Evolutionary conservation across 1,140 invertebrate species (phyloP).

Genomic region (Globodera rostochiensis): DNA sequence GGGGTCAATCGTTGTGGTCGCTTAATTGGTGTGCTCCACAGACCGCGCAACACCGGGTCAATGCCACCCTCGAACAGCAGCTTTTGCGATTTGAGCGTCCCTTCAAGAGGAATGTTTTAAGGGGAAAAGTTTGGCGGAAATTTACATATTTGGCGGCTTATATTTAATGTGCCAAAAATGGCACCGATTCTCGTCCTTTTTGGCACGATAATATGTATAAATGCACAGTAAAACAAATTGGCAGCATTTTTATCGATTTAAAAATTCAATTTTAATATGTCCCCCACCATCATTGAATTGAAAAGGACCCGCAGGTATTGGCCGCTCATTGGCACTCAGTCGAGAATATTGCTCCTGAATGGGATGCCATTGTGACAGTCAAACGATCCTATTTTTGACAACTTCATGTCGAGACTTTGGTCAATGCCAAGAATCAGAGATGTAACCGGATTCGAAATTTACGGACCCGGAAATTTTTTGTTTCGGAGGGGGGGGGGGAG

Average conservation of each 20-base stretch:
- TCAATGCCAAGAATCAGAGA: no score
- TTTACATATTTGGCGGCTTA: no score
- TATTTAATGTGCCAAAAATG: not conserved
- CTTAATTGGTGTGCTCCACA: conserved; percentile 81
- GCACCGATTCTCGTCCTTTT: not conserved
- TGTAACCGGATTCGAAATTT: no score
- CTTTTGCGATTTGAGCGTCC: conserved; percentile 64
- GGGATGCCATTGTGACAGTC: not conserved
- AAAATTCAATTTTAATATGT: no score
- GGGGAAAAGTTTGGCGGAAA: no score
- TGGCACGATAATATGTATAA: not conserved
- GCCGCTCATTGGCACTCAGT: conserved; percentile 35
- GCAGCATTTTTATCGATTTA: no score
- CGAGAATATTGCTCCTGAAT: conserved; percentile 47
- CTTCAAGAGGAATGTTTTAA: not conserved
- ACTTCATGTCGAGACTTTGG: no score
- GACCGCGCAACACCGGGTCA: conserved; percentile 76
- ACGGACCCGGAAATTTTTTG: no score
- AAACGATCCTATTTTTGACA: no score
- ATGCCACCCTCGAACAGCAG: conserved; percentile 64
- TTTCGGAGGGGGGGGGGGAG: no score
- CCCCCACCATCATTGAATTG: conserved; percentile 50
- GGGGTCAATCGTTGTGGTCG: conserved; percentile 64
- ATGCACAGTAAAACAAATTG: not conserved
- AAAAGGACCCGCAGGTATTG: conserved; percentile 57